Percentiles rank a stretch among this genome's conserved stretches.
Conservation (phyloP, 2,113 vertebrate species). For the Strigops habroptila region DNA sequence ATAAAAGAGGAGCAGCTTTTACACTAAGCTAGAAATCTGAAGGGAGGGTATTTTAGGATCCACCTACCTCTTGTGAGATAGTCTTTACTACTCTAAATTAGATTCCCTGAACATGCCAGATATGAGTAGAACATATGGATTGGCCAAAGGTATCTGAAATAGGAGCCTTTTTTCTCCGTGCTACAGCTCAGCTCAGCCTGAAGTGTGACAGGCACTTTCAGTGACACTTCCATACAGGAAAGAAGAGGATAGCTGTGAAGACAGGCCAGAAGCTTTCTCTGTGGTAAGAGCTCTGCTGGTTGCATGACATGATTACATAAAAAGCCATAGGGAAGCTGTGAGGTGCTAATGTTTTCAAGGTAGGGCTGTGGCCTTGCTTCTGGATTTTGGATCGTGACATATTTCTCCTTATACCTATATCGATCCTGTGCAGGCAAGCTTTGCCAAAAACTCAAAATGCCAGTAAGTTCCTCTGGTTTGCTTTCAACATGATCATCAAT, state of each 20-base stretch:
- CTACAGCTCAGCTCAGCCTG: neutral
- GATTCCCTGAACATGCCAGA: neutral
- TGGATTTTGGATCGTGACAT: neutral
- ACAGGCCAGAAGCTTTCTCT: neutral
- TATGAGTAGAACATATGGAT: slow-evolving; percentile 1
- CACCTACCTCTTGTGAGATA: slow-evolving; percentile 27
- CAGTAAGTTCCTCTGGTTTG: neutral
- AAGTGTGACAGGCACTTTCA: neutral
- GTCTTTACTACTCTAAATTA: slow-evolving; percentile 39
- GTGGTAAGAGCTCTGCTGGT: neutral
- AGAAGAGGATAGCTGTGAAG: neutral
- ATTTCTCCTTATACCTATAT: neutral
- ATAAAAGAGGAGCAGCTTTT: slow-evolving; percentile 12
- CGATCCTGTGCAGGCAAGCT: neutral
- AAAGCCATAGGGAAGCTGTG: neutral
- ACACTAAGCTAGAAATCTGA: neutral
- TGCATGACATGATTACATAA: neutral
- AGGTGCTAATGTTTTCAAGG: neutral
- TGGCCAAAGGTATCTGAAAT: neutral
- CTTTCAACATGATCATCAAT: neutral
- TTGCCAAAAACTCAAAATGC: neutral
- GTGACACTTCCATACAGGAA: neutral
- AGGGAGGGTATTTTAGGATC: slow-evolving; percentile 29
- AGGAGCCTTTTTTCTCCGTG: neutral
- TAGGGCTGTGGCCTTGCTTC: neutral